A percentile compares a stretch with the other conserved stretches of the same genome.
phyloP scores from a whole-genome alignment of 2,797 vertebrate species.

The Lithobates sylvaticus region DNA sequence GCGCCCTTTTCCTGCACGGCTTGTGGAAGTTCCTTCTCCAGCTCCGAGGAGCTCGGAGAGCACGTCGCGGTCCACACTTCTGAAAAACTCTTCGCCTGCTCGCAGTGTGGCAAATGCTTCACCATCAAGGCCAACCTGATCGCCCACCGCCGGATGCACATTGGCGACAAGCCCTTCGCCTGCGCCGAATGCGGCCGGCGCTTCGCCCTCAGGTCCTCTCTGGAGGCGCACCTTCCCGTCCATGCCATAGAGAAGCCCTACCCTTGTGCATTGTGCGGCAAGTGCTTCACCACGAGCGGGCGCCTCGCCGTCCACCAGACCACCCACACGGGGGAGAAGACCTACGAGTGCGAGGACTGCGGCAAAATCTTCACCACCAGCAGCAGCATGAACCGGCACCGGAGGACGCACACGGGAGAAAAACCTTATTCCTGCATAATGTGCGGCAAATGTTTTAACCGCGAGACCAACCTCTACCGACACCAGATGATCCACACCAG shows the following conservation, averaged over 20 bases:
- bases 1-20: neutral
- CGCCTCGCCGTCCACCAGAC: neutral
- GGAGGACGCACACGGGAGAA: neutral
- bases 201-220: neutral
- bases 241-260: neutral
- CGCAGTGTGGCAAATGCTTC: neutral
- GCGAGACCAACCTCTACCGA: too few species aligned
- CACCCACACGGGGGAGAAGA: neutral
- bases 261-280: neutral
- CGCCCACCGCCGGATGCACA: neutral
- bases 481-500: conserved; percentile 33
- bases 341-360: neutral
- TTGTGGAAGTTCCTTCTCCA: neutral
- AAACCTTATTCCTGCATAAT: neutral
- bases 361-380: neutral
- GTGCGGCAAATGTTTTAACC: too few species aligned
- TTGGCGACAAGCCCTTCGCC: neutral
- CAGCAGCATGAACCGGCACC: neutral
- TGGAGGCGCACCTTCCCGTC: neutral
- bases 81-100: neutral
- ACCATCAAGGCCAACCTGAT: neutral
- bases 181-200: neutral
- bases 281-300: neutral
- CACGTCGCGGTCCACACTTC: neutral
- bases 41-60: neutral